These are phyloP conservation scores for Dasypogon diadema DNA, from an alignment of 2,888 invertebrate species.

Conservation along the genomic window DNA sequence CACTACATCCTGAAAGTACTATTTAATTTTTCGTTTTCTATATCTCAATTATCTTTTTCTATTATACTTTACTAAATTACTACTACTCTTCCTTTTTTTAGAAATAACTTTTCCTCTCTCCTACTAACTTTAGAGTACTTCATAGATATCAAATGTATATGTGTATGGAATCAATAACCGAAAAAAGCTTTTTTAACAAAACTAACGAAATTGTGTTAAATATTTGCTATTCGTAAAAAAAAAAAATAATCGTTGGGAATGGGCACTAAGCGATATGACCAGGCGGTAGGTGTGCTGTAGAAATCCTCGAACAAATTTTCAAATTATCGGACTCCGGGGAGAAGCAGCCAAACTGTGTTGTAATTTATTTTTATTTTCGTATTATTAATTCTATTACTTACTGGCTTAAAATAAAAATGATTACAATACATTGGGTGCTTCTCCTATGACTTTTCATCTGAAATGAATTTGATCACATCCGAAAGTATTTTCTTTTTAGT, in stretches of 20 bases:
- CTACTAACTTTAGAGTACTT: slow-evolving; percentile 18
- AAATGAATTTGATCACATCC: slow-evolving; percentile 29
- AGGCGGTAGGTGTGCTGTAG: slow-evolving; percentile 74
- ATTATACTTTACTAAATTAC: neutral
- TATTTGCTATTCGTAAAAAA: slow-evolving; percentile 51
- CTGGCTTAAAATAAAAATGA: slow-evolving; percentile 64
- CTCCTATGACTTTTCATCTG: slow-evolving; percentile 63
- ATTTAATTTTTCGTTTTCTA: neutral
- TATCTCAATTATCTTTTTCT: neutral
- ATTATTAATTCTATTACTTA: neutral
- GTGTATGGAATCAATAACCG: slow-evolving; percentile 47
- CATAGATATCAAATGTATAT: slow-evolving; percentile 50
- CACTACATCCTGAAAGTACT: neutral
- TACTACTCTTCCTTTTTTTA: slow-evolving; percentile 35
- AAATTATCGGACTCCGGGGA: slow-evolving; percentile 66
- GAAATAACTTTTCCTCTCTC: slow-evolving; percentile 31
- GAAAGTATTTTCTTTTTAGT: slow-evolving; percentile 30
- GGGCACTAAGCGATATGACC: slow-evolving; percentile 80
- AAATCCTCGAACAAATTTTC: slow-evolving; percentile 66
- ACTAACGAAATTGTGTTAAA: slow-evolving; percentile 31
- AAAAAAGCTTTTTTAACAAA: slow-evolving; percentile 31
- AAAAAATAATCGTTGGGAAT: slow-evolving; percentile 71
- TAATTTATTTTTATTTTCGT: slow-evolving; percentile 44
- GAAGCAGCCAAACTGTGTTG: slow-evolving; percentile 66
- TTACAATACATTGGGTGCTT: slow-evolving; percentile 69